Conservation (phyloP, 2,113 vertebrate genomes). For the Neodon shergylaensis region DNA sequence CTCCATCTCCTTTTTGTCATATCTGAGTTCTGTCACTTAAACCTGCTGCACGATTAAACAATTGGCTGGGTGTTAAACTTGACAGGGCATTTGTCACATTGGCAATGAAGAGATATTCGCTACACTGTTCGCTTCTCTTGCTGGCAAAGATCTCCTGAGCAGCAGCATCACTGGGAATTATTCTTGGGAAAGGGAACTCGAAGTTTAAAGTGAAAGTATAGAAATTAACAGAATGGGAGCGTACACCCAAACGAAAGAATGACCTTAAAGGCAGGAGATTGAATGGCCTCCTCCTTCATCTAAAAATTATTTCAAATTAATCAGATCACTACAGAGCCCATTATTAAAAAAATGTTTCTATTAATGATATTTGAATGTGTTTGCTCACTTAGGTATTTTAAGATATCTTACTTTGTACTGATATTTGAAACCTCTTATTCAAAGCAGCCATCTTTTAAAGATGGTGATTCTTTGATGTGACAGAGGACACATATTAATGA, state of each 20-base stretch:
- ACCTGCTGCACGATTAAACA: constrained; percentile 68
- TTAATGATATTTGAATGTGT: constrained; percentile 25
- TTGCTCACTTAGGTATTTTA: constrained; percentile 33
- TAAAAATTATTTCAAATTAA: constrained; percentile 56
- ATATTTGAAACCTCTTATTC: constrained; percentile 52
- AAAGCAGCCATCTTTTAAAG: constrained; percentile 49
- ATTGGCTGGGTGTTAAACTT: constrained; percentile 49
- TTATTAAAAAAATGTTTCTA: neutral
- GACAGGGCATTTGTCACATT: constrained; percentile 63
- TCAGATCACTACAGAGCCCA: neutral
- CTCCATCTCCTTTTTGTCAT: constrained; percentile 54
- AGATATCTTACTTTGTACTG: constrained; percentile 13
- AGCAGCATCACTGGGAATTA: constrained; percentile 34
- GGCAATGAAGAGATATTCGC: constrained; percentile 63
- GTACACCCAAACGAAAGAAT: constrained; percentile 10
- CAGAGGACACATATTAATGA: constrained; percentile 55
- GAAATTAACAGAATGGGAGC: constrained; percentile 33
- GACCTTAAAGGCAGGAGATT: neutral
- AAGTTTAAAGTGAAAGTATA: constrained; percentile 10
- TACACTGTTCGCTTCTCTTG: constrained; percentile 41
- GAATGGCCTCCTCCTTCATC: neutral
- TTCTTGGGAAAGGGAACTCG: constrained; percentile 24
- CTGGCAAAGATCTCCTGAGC: constrained; percentile 62
- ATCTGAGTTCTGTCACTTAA: constrained; percentile 63
- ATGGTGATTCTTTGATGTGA: constrained; percentile 41